Base-by-base conservation (phyloP, 1,140 invertebrate genomes). In the Drosophila repletoides region DNA sequence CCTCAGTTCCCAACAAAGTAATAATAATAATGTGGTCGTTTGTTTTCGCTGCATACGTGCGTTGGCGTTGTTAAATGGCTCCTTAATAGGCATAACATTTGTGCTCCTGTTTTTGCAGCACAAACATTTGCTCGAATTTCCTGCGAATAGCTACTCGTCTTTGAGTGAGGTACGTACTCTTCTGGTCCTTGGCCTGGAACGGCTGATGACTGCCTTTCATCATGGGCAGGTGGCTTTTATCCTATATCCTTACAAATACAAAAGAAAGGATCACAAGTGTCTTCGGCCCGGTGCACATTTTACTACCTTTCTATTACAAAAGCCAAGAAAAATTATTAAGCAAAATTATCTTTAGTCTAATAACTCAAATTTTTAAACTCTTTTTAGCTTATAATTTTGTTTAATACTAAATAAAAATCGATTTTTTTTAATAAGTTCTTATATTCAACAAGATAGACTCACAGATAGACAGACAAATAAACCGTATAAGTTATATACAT, bases 21-120 rank as follows among this genome's bases (percentile, higher is more conserved):
- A 67, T 45, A 34, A 36, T 75, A 83, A 81, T 81, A 81, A 83
- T 83, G 76, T 59, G 68, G 61, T 76, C 76, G 72, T 81, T 81
- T 81, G 72, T 76, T 81, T 81, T 72, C 63, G 72, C 66, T 63
- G 72, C 53, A 76, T 72, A 80, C 67, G 77, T 76, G 63, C 56
- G 52, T 29, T 17, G 48, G 28, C 58, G 61, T 60, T 72, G 61
- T 72, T 71, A 80, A 80, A 80, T 80, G 60, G 49, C 45, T 61
- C 56, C 71, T 72, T 83, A 83, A 81, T 81, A 81, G 77, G 70
- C 72, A 45, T 67, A 59, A 58, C 76, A 72, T 76, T 81, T 76
- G 48, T 26, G 74, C 56, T 56, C 64, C 33, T 77, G 75, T 69
- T 77, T 72, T 58, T 73, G 61, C 41, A 49, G 53, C 45, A 31